Conservation (phyloP, 2,888 invertebrate species). For the Chaitophorus viminalis region DNA sequence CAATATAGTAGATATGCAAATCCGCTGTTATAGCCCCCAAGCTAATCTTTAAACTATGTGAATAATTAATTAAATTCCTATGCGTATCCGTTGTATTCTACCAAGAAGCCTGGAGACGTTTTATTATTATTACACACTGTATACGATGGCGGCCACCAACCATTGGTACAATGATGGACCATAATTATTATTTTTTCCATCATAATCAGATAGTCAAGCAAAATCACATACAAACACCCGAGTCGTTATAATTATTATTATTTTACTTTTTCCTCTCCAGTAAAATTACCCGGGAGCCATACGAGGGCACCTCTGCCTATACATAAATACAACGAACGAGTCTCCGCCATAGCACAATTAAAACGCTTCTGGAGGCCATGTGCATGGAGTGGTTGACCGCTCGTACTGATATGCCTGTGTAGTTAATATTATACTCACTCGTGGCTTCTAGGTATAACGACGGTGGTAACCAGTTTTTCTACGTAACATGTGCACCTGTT, state of each 20-base stretch:
- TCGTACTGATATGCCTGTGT: constrained; percentile 46
- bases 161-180: constrained; percentile 31
- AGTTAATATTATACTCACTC: constrained; percentile 54
- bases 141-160: constrained; percentile 25
- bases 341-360: constrained; percentile 44
- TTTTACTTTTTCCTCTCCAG: constrained; percentile 28
- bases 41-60: constrained; percentile 13
- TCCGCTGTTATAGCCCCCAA: not conserved
- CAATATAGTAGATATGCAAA: constrained; percentile 34
- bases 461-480: constrained; percentile 57
- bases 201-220: constrained; percentile 51
- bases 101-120: constrained; percentile 47
- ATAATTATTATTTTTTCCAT: constrained; percentile 45
- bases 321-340: constrained; percentile 38
- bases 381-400: constrained; percentile 58
- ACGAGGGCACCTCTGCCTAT: constrained; percentile 8
- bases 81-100: constrained; percentile 22
- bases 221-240: constrained; percentile 58
- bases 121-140: constrained; percentile 31
- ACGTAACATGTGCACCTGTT: constrained; percentile 58
- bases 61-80: constrained; percentile 60
- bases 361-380: constrained; percentile 62
- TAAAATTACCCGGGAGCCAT: constrained; percentile 58
- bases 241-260: constrained; percentile 57
- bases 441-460: constrained; percentile 61